Percentiles rank a stretch among this genome's conserved stretches.
phyloP scores from a whole-genome alignment of 2,888 invertebrate genomes.

The Meta bourneti region DNA sequence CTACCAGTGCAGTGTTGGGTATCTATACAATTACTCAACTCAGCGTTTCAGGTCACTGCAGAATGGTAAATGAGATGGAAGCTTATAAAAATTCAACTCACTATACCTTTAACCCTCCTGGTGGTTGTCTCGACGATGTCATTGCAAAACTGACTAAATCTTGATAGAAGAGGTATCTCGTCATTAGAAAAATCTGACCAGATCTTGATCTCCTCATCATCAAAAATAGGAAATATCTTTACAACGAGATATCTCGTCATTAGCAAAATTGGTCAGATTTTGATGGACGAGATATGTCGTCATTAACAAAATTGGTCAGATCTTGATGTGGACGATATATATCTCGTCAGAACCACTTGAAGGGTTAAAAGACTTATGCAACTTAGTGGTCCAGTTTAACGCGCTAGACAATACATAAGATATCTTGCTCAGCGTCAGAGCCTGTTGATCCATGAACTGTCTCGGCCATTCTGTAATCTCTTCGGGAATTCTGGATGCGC shows the following conservation, averaged over 20 bases:
- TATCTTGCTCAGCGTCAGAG: slow-evolving; percentile 23
- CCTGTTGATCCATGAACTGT: slow-evolving; percentile 50
- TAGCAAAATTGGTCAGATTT: too few relatives aligned
- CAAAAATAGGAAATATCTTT: too few relatives aligned
- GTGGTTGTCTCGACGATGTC: background rate
- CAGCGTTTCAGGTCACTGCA: slow-evolving; percentile 39
- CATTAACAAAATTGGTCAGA: too few relatives aligned
- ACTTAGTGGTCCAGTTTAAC: background rate
- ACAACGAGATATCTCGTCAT: too few relatives aligned
- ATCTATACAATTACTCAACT: slow-evolving; percentile 34
- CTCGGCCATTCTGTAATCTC: slow-evolving; percentile 45
- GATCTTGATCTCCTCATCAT: too few relatives aligned
- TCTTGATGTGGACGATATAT: too few relatives aligned
- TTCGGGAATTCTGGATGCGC: slow-evolving; percentile 35
- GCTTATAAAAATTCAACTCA: too few relatives aligned
- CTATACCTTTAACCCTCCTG: too few relatives aligned
- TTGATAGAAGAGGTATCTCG: too few relatives aligned
- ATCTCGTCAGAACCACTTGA: too few relatives aligned
- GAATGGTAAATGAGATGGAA: background rate
- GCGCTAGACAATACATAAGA: background rate
- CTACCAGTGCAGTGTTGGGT: slow-evolving; percentile 30
- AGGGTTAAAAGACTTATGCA: background rate
- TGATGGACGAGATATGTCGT: too few relatives aligned
- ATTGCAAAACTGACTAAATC: background rate
- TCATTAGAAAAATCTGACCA: too few relatives aligned